phyloP scores from a whole-genome alignment of 2,888 invertebrate genomes.

The Meganola albula region DNA sequence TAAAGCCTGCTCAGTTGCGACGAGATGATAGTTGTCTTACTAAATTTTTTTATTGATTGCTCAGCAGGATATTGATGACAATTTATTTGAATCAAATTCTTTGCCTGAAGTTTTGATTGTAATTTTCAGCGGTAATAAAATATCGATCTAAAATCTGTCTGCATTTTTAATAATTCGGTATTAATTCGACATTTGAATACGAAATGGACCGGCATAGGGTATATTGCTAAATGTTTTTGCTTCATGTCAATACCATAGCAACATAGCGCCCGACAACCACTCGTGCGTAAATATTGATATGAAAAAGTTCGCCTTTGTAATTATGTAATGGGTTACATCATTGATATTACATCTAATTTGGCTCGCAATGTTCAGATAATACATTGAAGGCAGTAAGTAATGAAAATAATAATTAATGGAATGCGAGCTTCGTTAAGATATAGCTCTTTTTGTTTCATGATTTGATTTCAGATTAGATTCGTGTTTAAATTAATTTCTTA shows the following conservation, averaged over 20 bases:
- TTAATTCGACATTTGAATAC: constrained; percentile 25
- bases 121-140: background rate
- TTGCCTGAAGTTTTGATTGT: background rate
- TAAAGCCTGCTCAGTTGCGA: constrained; percentile 24
- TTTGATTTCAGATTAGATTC: constrained; percentile 35
- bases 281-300: constrained; percentile 52
- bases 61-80: constrained; percentile 23
- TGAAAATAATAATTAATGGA: constrained; percentile 40
- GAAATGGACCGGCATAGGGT: constrained; percentile 30
- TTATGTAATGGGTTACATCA: constrained; percentile 34
- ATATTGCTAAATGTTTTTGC: constrained; percentile 25
- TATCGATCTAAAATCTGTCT: constrained; percentile 9
- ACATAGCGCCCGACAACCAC: constrained; percentile 28
- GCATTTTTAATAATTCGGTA: constrained; percentile 14
- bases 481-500: background rate
- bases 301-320: constrained; percentile 34
- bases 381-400: constrained; percentile 31
- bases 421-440: constrained; percentile 29
- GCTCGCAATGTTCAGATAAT: constrained; percentile 35
- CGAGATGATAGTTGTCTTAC: constrained; percentile 27
- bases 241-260: constrained; percentile 13
- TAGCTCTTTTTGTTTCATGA: constrained; percentile 26
- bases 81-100: too few species aligned
- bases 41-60: constrained; percentile 35
- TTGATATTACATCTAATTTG: constrained; percentile 26